phyloP scores from a whole-genome alignment of 2,113 vertebrate species.

The Pseudopipra pipra region DNA sequence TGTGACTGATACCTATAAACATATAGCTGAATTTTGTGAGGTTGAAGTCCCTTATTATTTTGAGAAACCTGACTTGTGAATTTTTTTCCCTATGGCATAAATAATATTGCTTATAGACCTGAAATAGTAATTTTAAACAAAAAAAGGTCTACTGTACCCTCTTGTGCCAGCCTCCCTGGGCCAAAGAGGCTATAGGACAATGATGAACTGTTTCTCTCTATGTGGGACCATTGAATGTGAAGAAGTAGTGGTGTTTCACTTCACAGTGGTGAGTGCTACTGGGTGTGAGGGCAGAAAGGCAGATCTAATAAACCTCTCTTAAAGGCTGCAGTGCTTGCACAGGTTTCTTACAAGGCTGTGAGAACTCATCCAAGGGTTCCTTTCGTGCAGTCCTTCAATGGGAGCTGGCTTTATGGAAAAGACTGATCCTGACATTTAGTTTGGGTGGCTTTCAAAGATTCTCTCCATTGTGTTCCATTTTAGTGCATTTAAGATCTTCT shows the following conservation, averaged over 20 bases:
- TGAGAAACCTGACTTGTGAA: background rate
- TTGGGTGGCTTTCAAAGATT: background rate
- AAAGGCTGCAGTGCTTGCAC: background rate
- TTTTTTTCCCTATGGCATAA: background rate
- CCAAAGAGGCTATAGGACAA: background rate
- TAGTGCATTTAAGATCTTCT: background rate
- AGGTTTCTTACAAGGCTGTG: background rate
- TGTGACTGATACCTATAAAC: background rate
- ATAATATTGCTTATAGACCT: background rate
- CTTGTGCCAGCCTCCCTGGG: background rate
- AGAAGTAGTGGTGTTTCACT: background rate
- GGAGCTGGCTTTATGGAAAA: background rate
- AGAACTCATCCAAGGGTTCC: background rate
- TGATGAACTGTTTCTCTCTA: background rate
- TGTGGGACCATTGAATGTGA: accelerated
- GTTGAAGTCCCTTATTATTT: background rate
- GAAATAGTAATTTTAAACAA: background rate
- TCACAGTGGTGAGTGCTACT: accelerated
- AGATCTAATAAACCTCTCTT: background rate
- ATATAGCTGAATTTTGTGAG: background rate
- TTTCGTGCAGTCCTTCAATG: background rate
- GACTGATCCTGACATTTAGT: background rate
- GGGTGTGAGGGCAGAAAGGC: background rate
- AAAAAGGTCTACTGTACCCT: background rate
- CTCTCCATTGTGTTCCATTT: background rate